Evolutionary conservation across 2,113 vertebrate genomes (phyloP).

Genomic region (Nerophis lumbriciformis): DNA sequence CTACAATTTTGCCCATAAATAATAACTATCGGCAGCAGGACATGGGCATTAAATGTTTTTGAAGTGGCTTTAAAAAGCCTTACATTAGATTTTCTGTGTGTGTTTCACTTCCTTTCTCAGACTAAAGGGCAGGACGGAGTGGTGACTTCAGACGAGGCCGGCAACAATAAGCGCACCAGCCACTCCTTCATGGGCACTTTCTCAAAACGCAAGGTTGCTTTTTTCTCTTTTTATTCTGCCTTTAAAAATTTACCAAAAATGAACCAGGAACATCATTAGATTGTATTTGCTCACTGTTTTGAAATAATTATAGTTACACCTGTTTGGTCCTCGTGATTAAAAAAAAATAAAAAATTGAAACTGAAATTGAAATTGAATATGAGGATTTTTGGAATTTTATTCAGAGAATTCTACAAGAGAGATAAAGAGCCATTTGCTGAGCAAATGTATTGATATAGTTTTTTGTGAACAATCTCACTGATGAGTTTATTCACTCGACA

Average conservation of each 20-base stretch:
- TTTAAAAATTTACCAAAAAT: neutral
- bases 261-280: neutral
- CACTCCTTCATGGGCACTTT: conserved; percentile 82
- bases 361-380: neutral
- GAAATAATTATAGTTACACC: neutral
- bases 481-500: too few relatives aligned
- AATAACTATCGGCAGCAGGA: too few relatives aligned
- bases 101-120: conserved; percentile 52
- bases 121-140: conserved; percentile 77
- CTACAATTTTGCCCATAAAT: too few relatives aligned
- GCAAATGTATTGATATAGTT: too few relatives aligned
- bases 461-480: too few relatives aligned
- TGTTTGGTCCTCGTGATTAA: neutral
- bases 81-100: too few relatives aligned
- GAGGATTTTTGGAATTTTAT: neutral
- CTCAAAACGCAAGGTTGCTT: conserved; percentile 86
- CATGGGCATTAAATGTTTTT: too few relatives aligned
- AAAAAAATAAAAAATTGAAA: neutral
- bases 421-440: neutral
- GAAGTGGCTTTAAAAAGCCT: too few relatives aligned
- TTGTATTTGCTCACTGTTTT: neutral
- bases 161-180: conserved; percentile 71
- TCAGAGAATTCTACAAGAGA: neutral
- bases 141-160: conserved; percentile 77
- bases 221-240: neutral